Base-by-base conservation (phyloP, 2,797 vertebrate species). In the Microcaecilia unicolor region DNA sequence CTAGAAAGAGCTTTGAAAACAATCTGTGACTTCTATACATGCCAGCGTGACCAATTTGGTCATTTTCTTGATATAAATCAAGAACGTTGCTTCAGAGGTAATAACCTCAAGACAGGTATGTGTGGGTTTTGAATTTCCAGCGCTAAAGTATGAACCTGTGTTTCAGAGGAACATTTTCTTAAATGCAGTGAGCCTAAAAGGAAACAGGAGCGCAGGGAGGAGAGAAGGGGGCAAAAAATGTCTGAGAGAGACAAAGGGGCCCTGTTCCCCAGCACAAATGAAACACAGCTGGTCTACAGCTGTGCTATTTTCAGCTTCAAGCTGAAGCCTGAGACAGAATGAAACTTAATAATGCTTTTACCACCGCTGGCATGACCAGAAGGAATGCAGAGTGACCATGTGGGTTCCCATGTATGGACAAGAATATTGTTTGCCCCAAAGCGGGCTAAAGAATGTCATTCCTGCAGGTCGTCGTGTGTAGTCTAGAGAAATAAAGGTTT, bases 271-370 rank as follows among this genome's bases (percentile, higher is more conserved):
- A 56, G 39, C 25, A 14, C 31, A 62, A 74, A 67, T 61, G 55
- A 73, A 70, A 51, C 34, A 60, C 72, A 80, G 63, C 64, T 71
- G 70, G 39, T 53, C 65, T 70, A 64, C 67, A 78, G 55, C 57
- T 76, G 61, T 31, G 41, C 48, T 55, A 42, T 57, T 51, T 57
- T 66, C 20, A 28, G 47, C 28, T 25, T 21, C 22, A 64, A 56
- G 38, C 50, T 59, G 74, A 38, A 43, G 38, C 44, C 51, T 23
- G 31, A 42, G 41, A 47, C 38, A 61, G 66, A 56, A 44, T 6
- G 36, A 51, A 54, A 65, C 41, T 46, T 30, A 3, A 12, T 45
- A 56, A 55, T 56, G 39, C 34, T 36, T 59, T 58, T 1, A 0
- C 14, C 37, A 45, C 25, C 22, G 14, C 34, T 21, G 15, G 37